Base-by-base conservation (phyloP, 2,797 vertebrate genomes). In the Sitta carolinensis region DNA sequence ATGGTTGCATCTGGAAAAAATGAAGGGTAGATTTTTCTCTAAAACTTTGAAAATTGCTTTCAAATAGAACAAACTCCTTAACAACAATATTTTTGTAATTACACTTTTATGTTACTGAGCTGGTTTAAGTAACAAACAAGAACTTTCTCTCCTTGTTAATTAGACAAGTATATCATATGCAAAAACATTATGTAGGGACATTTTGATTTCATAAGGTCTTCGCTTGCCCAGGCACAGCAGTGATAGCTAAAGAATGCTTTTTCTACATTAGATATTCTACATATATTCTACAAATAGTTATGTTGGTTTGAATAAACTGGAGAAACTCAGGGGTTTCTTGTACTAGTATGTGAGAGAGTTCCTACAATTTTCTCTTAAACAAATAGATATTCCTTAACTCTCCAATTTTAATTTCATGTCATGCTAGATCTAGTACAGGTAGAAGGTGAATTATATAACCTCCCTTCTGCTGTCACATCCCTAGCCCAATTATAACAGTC, bases 31-130 rank as follows among this genome's bases (percentile, higher is more conserved):
- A 96, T 95, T 97, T 93, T 94, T 90, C 76, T 91, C 63, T 89
- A 84, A 81, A 96, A 94, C 50, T 93, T 97, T 97, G 93, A 97
- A 96, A 95, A 94, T 87, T 94, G 72, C 45, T 95, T 96, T 96
- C 86, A 83, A 93, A 91, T 48, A 77, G 75, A 96, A 84, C 26
- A 90, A 90, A 64, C 26, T 34, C 59, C 83, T 64, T 80, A 92
- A 93, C 57, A 90, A 73, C 63, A 89, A 50, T 93, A 77, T 85
- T 84, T 94, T 91, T 74, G 74, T 79, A 86, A 93, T 96, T 95
- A 96, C 34, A 83, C 68, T 84, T 96, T 73, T 94, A 75, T 96
- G 76, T 91, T 97, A 82, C 73, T 88, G 64, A 96, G 90, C 42
- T 15, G 36, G 54, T 95, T 94, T 95, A 93, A 97, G 66, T 94